Evolutionary conservation across 2,113 vertebrate genomes (phyloP), one percentile per base, ranked within the genome.

Genomic region (Cheilinus undulatus): DNA sequence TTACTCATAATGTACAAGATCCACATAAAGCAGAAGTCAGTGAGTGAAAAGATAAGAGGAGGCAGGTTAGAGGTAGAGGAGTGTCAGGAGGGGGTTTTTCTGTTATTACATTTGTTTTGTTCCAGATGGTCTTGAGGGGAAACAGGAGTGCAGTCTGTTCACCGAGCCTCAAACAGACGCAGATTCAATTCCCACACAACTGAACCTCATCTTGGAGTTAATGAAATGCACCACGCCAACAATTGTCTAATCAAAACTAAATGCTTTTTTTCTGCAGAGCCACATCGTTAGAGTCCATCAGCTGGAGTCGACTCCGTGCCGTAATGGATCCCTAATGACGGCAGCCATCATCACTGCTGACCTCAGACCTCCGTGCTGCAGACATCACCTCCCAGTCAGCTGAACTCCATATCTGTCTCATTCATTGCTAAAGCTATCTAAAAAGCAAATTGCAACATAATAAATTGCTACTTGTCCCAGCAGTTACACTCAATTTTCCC

Each of bases 181-280:
- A 74, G 40, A 71, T 74, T 45, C 68, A 66, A 77, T 73, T 85
- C 62, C 61, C 62, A 76, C 69, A 79, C 73, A 80, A 81, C 74
- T 84, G 83, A 85, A 83, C 80, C 83, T 88, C 81, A 88, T 90
- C 76, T 77, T 40, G 32, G 62, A 89, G 67, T 88, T 89, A 90
- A 91, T 89, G 81, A 89, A 89, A 87, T 85, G 85, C 84, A 66
- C 79, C 77, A 68, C 63, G 76, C 82, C 82, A 89, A 78, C 78
- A 76, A 84, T n/a, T 65, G 76, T 80, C 85, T 88, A 85, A 91
- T 90, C 88, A 89, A 88, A 90, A 86, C 73, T 52, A 89, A 89
- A 90, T 77, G 82, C 78, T 82, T 88, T 75, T 88, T 75, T 45
- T 86, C 78, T 82, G 72, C 82, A 64, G 82, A 34, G 73, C 69